These are phyloP conservation scores for Ara ararauna DNA, from an alignment of 2,797 vertebrate genomes.

Conservation along the genomic window DNA sequence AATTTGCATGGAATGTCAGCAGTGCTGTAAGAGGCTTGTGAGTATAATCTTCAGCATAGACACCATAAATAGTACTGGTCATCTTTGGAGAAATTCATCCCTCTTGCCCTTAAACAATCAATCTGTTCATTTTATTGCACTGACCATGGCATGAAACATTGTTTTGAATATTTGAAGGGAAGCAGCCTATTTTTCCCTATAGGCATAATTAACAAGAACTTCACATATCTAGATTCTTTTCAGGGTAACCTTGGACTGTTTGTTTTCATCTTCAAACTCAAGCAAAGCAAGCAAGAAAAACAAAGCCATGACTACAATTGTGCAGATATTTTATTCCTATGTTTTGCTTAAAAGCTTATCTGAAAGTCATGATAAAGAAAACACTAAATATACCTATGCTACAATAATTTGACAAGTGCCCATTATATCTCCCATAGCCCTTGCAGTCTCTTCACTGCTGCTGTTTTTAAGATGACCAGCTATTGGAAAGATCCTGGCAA, in stretches of 20 bases:
- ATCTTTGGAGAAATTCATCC: not conserved
- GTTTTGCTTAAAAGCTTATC: conserved; percentile 16
- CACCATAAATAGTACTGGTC: not conserved
- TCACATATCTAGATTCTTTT: conserved; percentile 4
- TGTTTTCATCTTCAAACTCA: conserved; percentile 60
- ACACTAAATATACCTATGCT: not conserved
- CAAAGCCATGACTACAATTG: conserved; percentile 38
- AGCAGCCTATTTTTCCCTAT: not conserved
- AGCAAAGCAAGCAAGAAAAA: conserved; percentile 26
- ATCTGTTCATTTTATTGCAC: not conserved
- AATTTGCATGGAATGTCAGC: conserved; percentile 55
- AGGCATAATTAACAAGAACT: conserved; percentile 49
- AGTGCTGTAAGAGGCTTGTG: not conserved
- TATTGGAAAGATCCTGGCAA: not conserved
- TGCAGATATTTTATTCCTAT: not conserved
- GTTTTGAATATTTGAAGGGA: not conserved
- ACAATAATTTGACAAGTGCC: not conserved
- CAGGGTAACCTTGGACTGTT: conserved; percentile 36
- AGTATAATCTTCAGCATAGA: not conserved
- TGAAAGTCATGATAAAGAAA: not conserved
- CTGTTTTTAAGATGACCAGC: not conserved
- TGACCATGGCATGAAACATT: not conserved
- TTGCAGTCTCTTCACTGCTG: not conserved
- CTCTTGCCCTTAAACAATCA: not conserved
- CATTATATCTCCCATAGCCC: not conserved